Evolutionary conservation across 1,140 invertebrate species (phyloP).

Genomic region (Phocides pigmalion): DNA sequence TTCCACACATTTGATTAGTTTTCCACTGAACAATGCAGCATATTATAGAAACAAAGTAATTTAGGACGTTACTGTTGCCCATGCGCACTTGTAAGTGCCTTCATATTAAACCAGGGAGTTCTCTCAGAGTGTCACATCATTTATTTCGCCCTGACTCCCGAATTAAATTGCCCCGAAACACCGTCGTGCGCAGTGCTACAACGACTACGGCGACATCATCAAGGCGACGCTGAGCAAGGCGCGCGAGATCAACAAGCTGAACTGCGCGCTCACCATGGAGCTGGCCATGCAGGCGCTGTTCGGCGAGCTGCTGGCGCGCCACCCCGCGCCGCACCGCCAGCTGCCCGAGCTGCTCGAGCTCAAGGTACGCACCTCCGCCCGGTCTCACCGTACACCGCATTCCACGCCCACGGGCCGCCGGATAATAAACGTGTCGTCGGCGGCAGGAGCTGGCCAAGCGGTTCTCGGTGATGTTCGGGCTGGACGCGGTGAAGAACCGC

Average conservation of each 20-base stretch:
- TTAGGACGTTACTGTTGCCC: too few relatives aligned
- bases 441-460: slow-evolving; percentile 95
- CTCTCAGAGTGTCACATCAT: too few relatives aligned
- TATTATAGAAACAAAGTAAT: too few relatives aligned
- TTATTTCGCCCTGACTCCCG: too few relatives aligned
- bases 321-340: slow-evolving; percentile 49
- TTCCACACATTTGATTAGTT: too few relatives aligned
- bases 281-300: slow-evolving; percentile 95
- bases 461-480: slow-evolving; percentile 98
- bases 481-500: slow-evolving; percentile 98
- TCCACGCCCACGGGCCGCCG: too few relatives aligned
- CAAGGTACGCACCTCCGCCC: slow-evolving; percentile 88
- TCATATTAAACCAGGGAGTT: too few relatives aligned
- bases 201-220: slow-evolving; percentile 99
- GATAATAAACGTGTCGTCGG: too few relatives aligned
- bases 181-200: slow-evolving; percentile 90
- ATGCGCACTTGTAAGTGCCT: too few relatives aligned
- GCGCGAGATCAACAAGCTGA: slow-evolving; percentile 98
- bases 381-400: too few relatives aligned
- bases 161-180: too few relatives aligned
- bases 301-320: slow-evolving; percentile 85
- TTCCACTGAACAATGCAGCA: too few relatives aligned
- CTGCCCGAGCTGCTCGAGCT: slow-evolving; percentile 92
- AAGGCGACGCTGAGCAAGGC: slow-evolving; percentile 98
- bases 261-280: slow-evolving; percentile 97